Percentiles rank a stretch among this genome's conserved stretches.
Evolutionary conservation across 2,888 invertebrate species (phyloP).

Genomic region (Plebejus argus): DNA sequence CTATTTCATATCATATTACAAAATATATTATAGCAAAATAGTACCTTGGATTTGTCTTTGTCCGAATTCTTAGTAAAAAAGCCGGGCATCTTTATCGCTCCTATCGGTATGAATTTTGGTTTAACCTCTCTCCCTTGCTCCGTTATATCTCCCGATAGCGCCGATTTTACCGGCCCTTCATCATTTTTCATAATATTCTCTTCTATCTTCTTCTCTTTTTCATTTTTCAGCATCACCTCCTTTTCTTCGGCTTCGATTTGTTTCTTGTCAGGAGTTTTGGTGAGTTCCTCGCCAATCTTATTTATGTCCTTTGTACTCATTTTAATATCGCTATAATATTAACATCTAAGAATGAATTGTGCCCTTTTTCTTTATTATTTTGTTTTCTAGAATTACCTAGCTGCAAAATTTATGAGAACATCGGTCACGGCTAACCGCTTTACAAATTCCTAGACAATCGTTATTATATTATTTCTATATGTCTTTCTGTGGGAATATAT

Average conservation of each 20-base stretch:
- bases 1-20: no score
- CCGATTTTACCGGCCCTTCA: slow-evolving; percentile 74
- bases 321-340: slow-evolving; percentile 32
- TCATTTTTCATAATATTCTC: slow-evolving; percentile 70
- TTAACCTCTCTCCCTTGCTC: slow-evolving; percentile 88
- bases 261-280: slow-evolving; percentile 82
- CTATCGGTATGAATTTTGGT: slow-evolving; percentile 91
- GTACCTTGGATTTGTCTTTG: slow-evolving; percentile 85
- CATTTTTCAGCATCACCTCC: slow-evolving; percentile 82
- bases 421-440: neutral
- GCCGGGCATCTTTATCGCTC: slow-evolving; percentile 93
- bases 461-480: neutral
- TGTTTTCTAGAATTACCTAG: no score
- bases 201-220: slow-evolving; percentile 71
- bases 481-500: neutral
- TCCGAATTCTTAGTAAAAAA: slow-evolving; percentile 90
- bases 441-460: neutral
- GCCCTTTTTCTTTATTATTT: neutral
- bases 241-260: slow-evolving; percentile 84
- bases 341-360: neutral
- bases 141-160: slow-evolving; percentile 77
- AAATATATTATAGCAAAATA: neutral
- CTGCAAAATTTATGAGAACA: neutral
- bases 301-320: slow-evolving; percentile 68
- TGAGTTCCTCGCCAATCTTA: slow-evolving; percentile 67